Base-by-base conservation (phyloP, 2,888 invertebrate species). In the Calameuta filiformis region DNA sequence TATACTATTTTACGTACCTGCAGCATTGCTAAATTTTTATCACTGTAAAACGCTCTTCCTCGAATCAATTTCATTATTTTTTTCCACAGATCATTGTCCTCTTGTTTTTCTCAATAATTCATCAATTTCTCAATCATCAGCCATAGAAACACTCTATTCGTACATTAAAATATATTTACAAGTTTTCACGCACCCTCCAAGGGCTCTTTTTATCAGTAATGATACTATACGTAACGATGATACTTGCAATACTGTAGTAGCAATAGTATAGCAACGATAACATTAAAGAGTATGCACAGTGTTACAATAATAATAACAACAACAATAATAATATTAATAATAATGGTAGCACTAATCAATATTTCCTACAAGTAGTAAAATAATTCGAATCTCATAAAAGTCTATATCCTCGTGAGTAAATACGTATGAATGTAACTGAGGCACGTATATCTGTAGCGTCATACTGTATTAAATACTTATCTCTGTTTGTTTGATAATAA, bases 131-230 rank as follows among this genome's bases (percentile, higher is more conserved):
- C 71, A 71, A 85, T 68, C 79, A 78, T 71, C 71, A 12, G 71
- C 71, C 71, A 80, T 80, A 34, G 56, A 80, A 80, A 82, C 69
- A 78, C 69, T 85, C 79, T 84, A 85, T 86, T 84, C 15, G 71
- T 34, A 33, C 33, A 15, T 81, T 83, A 81, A 76, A 82, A 85
- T 81, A 85, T 86, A 86, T 83, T 83, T 85, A 86, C 85, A 86
- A 79, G 74, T 81, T 23, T 35, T 33, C 68, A 75, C 12, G 15
- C 71, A 23, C 15, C 56, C 15, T 2, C 23, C 9, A 9, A 23
- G 56, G 9, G 1, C 9, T 56, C 56, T 23, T 2, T 2, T 23
- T 23, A 56, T 56, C 6, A 9, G 9, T 23, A 15, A 2, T 23
- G 56, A 56, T 56, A 23, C 56, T 56, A 56, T 9, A 23, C 23